phyloP scores from a whole-genome alignment of 2,888 invertebrate genomes.

The Plagiodera versicolora region DNA sequence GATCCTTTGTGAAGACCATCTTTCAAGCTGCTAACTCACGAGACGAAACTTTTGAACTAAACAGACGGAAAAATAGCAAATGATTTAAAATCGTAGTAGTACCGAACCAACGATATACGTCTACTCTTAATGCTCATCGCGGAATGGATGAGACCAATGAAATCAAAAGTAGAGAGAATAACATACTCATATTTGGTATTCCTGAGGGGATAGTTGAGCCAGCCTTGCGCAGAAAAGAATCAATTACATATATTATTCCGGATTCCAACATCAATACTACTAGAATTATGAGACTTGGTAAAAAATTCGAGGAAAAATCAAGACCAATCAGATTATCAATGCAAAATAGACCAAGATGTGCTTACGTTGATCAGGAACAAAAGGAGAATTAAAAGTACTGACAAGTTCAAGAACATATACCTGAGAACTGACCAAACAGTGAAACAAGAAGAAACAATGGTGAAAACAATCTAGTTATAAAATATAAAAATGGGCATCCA shows the following conservation, averaged over 20 bases:
- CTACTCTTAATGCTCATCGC: background rate
- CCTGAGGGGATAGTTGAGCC: background rate
- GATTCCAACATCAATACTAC: slow-evolving; percentile 3
- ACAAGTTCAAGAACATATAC: background rate
- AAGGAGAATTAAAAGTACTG: background rate
- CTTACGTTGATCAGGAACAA: slow-evolving; percentile 1
- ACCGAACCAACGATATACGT: slow-evolving; percentile 8
- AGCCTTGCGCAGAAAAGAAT: background rate
- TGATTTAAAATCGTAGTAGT: slow-evolving; percentile 4
- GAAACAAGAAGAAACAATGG: background rate
- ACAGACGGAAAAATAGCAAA: slow-evolving; percentile 6
- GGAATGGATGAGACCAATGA: slow-evolving; percentile 1
- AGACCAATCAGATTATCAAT: slow-evolving; percentile 1
- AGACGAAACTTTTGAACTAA: background rate
- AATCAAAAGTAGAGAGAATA: background rate
- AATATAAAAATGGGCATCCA: background rate
- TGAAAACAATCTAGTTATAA: background rate
- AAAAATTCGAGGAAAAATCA: background rate
- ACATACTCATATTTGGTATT: background rate
- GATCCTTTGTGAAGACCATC: slow-evolving; percentile 7
- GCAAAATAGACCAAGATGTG: background rate
- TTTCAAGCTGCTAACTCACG: background rate
- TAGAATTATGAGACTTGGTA: background rate
- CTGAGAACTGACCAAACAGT: background rate
- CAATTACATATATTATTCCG: background rate